Base-by-base conservation (phyloP, 2,797 vertebrate genomes). In the Sebastes minor region DNA sequence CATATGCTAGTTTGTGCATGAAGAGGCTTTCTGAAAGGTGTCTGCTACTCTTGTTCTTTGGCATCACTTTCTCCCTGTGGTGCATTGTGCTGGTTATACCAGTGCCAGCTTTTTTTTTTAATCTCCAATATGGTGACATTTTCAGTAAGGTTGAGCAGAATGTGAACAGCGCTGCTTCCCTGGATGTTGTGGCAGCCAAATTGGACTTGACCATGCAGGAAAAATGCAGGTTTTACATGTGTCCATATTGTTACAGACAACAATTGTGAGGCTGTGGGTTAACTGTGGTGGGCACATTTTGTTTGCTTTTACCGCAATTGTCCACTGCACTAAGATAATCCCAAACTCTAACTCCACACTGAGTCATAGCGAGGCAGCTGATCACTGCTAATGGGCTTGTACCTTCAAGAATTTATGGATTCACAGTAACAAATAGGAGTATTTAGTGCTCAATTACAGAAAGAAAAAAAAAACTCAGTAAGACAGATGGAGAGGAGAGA, bases 401-500 rank as follows among this genome's bases (percentile, higher is more conserved):
- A 9, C 20, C 6, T 38, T n/a, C 20, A 74, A 55, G 27, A 49
- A 42, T 42, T 0, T 10, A 65, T 1, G 14, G 22, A 57, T 64
- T 68, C 56, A 60, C 65, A 49, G 52, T 42, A 60, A 61, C 67
- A n/a, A 72, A 81, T 10, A 16, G 16, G 42, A 35, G 12, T 65
- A 33, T 73, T 61, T 49, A 65, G 4, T 7, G 25, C 56, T 75
- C 5, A 20, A 66, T 77, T 55, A 60, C 13, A 33, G 65, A 35
- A 71, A 27, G 10, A 6, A 8, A 52, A 52, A 52, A 49, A 14
- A 6, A 33, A 38, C 32, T 18, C 23, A 38, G 20, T 28, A 18
- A 52, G 76, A 73, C 83, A 75, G 67, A 68, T 86, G 69, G 78
- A 78, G 71, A 81, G 46, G 18, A 52, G 49, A 52, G 20, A 42